Conservation (phyloP, 2,888 invertebrate genomes). For the Drosophila atripex region DNA sequence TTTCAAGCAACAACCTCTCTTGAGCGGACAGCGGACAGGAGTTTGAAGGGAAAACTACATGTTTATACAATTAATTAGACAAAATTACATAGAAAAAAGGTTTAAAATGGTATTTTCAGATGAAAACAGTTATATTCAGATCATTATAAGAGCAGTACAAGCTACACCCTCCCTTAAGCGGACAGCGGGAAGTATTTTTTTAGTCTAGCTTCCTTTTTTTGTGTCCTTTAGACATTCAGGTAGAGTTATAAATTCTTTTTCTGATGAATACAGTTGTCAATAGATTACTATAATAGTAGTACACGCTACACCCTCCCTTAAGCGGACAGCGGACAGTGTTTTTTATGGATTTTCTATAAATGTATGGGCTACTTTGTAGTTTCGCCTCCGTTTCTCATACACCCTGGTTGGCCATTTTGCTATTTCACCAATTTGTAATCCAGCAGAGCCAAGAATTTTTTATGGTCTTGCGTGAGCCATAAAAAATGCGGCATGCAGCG, state of each 20-base stretch:
- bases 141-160: no score
- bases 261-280: no score
- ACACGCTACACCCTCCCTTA: background rate
- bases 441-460: conserved; percentile 31
- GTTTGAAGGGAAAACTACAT: no score
- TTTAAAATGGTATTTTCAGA: no score
- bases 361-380: conserved; percentile 19
- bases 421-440: conserved; percentile 5
- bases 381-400: conserved; percentile 1
- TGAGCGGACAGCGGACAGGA: background rate
- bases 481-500: conserved; percentile 31
- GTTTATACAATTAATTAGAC: no score
- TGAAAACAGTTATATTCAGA: no score
- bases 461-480: conserved; percentile 39
- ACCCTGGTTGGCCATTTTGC: conserved; percentile 14
- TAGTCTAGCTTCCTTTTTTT: no score
- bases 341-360: background rate
- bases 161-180: background rate
- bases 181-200: background rate
- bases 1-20: background rate
- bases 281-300: no score
- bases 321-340: background rate
- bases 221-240: no score
- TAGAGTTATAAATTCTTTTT: no score
- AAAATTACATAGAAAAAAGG: no score